phyloP scores from a whole-genome alignment of 2,797 vertebrate genomes.

The Sebastes taczanowskii region DNA sequence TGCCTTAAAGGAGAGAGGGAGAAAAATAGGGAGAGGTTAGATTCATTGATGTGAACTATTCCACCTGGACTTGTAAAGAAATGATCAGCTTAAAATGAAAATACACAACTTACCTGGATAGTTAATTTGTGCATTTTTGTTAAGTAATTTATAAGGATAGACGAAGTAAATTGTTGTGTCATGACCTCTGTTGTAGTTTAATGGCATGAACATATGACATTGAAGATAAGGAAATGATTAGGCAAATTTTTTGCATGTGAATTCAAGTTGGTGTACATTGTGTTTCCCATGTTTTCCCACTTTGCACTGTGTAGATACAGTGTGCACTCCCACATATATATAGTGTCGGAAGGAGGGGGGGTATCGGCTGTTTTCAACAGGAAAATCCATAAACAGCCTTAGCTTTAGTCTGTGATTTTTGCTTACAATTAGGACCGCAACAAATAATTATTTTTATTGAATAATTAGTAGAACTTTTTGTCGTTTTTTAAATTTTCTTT shows the following conservation, averaged over 20 bases:
- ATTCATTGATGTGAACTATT: constrained; percentile 57
- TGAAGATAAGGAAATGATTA: constrained; percentile 13
- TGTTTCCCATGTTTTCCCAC: not conserved
- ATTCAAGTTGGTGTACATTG: not conserved
- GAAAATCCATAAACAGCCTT: not conserved
- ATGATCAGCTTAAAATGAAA: constrained; percentile 34
- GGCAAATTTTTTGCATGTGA: not conserved
- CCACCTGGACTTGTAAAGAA: constrained; percentile 38
- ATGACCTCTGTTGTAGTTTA: not conserved
- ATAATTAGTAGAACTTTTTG: not conserved
- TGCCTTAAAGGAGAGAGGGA: constrained; percentile 67
- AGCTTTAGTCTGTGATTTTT: not conserved
- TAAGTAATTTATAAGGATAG: not conserved
- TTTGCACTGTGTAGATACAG: not conserved
- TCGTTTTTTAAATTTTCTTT: too few relatives aligned
- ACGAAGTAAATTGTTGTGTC: not conserved
- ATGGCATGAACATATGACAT: not conserved
- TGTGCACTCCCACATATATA: too few relatives aligned
- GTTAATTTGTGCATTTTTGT: constrained; percentile 4
- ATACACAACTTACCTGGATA: constrained; percentile 34
- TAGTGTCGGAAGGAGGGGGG: not conserved
- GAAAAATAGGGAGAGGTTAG: constrained; percentile 66
- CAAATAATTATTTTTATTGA: not conserved
- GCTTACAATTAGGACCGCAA: not conserved
- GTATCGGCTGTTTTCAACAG: not conserved